Evolutionary conservation across 2,113 vertebrate species (phyloP).

Genomic region (Ornithorhynchus anatinus): DNA sequence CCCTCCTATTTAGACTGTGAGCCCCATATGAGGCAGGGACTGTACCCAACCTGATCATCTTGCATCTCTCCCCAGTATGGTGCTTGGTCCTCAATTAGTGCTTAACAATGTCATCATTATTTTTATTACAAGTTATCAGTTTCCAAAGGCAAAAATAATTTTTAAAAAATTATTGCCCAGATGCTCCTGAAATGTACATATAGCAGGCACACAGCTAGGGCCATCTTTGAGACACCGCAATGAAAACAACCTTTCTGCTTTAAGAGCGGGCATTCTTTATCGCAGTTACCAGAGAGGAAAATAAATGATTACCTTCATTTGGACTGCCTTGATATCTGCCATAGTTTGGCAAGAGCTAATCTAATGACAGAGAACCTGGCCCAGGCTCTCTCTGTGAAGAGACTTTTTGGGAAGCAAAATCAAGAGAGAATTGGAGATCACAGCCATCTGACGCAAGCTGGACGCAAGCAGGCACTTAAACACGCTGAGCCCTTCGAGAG

Average conservation of each 20-base stretch:
- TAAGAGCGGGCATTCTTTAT: neutral
- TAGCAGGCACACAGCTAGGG: fast-evolving
- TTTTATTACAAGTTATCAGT: no score
- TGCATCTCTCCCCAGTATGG: no score
- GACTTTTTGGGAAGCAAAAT: neutral
- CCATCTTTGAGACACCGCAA: neutral
- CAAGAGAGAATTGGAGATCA: neutral
- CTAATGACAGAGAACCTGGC: neutral
- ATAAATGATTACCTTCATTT: neutral
- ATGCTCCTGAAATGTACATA: no score
- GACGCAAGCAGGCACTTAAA: neutral
- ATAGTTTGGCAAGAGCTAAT: conserved; percentile 3
- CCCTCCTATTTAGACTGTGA: no score
- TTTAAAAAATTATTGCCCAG: no score
- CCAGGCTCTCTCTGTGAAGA: neutral
- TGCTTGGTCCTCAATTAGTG: no score
- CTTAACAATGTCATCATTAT: no score
- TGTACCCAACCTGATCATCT: no score
- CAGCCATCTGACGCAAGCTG: neutral
- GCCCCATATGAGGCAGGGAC: no score
- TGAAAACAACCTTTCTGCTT: neutral
- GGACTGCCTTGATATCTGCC: neutral
- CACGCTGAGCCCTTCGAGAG: neutral
- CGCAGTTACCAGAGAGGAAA: neutral
- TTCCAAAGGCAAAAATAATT: no score